Evolutionary conservation across 2,888 invertebrate genomes (phyloP), one percentile per base, ranked within the genome.

Genomic region (Trimorus sp.): DNA sequence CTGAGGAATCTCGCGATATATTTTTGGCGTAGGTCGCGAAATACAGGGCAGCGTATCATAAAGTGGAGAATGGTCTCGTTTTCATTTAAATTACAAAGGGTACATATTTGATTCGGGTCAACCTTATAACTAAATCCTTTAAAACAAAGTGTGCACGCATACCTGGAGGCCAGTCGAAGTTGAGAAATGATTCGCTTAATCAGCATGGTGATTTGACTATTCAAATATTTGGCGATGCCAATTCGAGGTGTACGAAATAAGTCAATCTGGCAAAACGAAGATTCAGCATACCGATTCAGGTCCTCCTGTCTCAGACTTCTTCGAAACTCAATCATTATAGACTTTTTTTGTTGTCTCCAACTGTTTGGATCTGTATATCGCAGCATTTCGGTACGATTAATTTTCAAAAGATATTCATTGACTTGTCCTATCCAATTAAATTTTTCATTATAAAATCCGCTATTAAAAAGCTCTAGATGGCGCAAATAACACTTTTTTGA

Each of bases 391-490:
- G 42, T 16, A n/a, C n/a, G 36, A 12, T 14, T 15, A 14, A 53
- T 54, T 54, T 40, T 66, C 2, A 12, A n/a, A 9, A 66, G 14
- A 38, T 36, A 68, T 5, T 7, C 36, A 45, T 68, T 54, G 1
- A 68, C 68, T 38, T 56, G 68, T 9, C 37, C n/a, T 1, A 68
- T 11, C 68, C 56, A 68, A 7, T 56, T 68, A 11, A 26, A 56
- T 45, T 45, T 68, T 0, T 36, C 8, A 11, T 68, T 15, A 2
- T 0, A n/a, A 8, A 0, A 6, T 1, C 56, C 56, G 4, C n/a
- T 42, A 45, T 68, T 56, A 26, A 14, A 56, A 36, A 68, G 45
- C 42, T 68, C 7, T 45, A 54, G 40, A 12, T 54, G 40, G 0
- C 54, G 3, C 6, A 45, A n/a, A 1, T 53, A 60, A 60, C 59